Base-by-base conservation (phyloP, 2,888 invertebrate genomes). In the Cremastobaeus sp. region DNA sequence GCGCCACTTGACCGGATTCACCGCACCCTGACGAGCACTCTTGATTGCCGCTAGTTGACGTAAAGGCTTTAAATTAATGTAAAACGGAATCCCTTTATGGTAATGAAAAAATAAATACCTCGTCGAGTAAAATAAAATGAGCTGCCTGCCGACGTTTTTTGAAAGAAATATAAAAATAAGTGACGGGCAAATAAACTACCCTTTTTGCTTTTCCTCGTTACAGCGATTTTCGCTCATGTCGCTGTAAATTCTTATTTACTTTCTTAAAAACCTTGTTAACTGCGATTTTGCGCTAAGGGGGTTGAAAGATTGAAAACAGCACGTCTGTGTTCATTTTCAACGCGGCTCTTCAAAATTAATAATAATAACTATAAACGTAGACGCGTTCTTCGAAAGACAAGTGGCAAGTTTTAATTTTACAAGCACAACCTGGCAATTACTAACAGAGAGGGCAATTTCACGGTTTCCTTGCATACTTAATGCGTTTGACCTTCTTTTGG, bases 381-480 rank as follows among this genome's bases (percentile, higher is more conserved):
- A 25, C 39, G 60, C 25, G 21, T 52, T 54, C 64, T 55, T 41
- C 35, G 65, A 72, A 77, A 76, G 78, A 80, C 77, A 79, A 82
- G 80, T 77, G 78, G 78, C 74, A 76, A 79, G 78, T 79, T 82
- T 80, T 83, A 80, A 81, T 82, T 83, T 62, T 41, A 52, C 64
- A 43, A 54, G 35, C 52, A 43, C 6, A 64, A 64, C 30, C 52
- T 45, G 80, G 79, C 79, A 83, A 83, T 83, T 82, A 82, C 79
- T 77, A 72, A 74, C 57, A 74, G 66, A 70, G 76, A 68, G 79
- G 74, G 74, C 77, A 80, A 81, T 83, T 82, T 81, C 80, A 78
- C 79, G 81, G 79, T 77, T 81, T 80, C 80, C 80, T 79, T 82
- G 81, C 80, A 82, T 83, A 81, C 75, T 80, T 81, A 80, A 82